These are phyloP conservation scores for Mormyrus iriodes DNA, from an alignment of 2,113 vertebrate genomes.

Conservation along the genomic window DNA sequence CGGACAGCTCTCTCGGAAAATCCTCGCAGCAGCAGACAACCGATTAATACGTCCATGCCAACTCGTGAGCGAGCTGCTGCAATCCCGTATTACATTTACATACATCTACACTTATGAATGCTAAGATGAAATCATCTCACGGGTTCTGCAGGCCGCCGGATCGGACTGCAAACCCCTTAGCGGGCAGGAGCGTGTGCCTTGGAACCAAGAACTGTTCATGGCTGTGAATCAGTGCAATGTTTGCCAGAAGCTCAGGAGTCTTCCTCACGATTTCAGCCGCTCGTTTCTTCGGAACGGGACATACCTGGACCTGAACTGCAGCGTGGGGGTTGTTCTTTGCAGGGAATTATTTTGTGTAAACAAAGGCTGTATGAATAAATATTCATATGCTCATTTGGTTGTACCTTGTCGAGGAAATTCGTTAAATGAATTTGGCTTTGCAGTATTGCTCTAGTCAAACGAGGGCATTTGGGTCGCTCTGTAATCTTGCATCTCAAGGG, in stretches of 20 bases:
- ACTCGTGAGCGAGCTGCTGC: not conserved
- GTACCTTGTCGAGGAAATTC: not conserved
- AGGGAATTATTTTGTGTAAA: not conserved
- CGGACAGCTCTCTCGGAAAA: not conserved
- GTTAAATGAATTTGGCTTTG: not conserved
- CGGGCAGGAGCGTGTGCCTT: not conserved
- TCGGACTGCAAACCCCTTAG: not conserved
- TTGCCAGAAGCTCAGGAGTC: slow-evolving; percentile 1
- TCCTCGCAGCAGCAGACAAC: not conserved
- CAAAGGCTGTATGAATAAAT: not conserved
- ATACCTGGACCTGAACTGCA: not conserved
- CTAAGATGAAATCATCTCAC: not conserved
- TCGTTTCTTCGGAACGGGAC: not conserved
- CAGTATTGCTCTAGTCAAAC: not conserved
- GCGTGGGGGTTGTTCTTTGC: not conserved
- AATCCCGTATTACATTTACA: not conserved
- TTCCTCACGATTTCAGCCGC: not conserved
- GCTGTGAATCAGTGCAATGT: not conserved
- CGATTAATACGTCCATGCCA: not conserved
- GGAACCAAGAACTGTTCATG: not conserved
- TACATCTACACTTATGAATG: not conserved
- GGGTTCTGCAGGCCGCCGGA: not conserved
- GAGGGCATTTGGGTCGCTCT: not conserved
- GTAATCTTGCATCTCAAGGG: not conserved
- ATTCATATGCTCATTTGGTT: not conserved